Conservation (phyloP, 2,888 invertebrate genomes). For the Amblyjoppa fuscipennis region DNA sequence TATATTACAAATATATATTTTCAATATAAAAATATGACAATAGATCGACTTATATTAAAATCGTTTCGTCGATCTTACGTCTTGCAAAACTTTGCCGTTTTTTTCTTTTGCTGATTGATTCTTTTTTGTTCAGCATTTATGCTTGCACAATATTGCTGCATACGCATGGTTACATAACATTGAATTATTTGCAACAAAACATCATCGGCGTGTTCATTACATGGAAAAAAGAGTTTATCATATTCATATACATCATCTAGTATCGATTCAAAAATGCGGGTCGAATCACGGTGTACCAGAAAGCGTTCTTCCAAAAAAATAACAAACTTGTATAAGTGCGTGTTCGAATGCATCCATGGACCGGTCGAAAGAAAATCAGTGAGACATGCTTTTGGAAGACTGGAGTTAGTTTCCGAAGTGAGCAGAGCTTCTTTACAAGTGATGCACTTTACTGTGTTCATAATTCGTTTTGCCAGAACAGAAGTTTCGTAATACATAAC, state of each 20-base stretch:
- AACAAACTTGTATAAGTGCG: conserved; percentile 52
- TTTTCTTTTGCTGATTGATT: conserved; percentile 5
- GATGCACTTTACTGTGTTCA: conserved; percentile 51
- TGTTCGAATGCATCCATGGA: conserved; percentile 55
- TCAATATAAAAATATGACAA: neutral
- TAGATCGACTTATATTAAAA: neutral
- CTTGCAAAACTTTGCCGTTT: conserved; percentile 15
- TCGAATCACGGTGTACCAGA: conserved; percentile 49
- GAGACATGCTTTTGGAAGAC: conserved; percentile 52
- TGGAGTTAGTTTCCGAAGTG: conserved; percentile 33
- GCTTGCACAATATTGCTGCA: conserved; percentile 52
- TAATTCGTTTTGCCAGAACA: conserved; percentile 39
- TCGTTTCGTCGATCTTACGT: neutral
- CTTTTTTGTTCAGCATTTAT: conserved; percentile 11
- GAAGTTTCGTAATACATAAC: conserved; percentile 60
- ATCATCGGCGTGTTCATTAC: conserved; percentile 30
- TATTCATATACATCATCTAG: conserved; percentile 47
- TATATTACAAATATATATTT: neutral
- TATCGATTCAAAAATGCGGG: conserved; percentile 55
- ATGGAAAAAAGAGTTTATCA: conserved; percentile 50
- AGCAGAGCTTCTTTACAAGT: conserved; percentile 56
- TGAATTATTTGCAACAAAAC: conserved; percentile 28
- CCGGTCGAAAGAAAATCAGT: conserved; percentile 38
- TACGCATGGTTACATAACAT: conserved; percentile 48
- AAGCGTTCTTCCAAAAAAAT: conserved; percentile 53